Percentiles rank a stretch among this genome's conserved stretches.
Conservation (phyloP, 1,140 invertebrate species). For the Drosophila quadrilineata region DNA sequence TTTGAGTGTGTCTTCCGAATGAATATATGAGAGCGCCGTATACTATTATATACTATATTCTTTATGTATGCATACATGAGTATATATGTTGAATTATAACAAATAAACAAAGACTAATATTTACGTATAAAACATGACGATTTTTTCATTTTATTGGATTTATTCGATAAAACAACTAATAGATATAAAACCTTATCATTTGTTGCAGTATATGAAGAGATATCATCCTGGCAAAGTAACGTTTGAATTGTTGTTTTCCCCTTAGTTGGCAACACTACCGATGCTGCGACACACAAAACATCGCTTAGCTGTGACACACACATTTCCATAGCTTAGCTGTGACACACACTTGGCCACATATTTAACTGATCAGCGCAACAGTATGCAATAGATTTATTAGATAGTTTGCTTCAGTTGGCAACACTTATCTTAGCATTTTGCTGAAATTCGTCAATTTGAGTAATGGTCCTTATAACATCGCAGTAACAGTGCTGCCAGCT, state of each 20-base stretch:
- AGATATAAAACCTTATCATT: too few species aligned
- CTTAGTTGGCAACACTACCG: background rate
- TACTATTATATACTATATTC: conserved; percentile 41
- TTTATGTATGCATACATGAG: too few species aligned
- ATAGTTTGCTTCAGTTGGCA: too few species aligned
- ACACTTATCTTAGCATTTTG: too few species aligned
- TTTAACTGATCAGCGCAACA: background rate
- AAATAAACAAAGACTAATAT: conserved; percentile 23
- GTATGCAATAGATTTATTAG: background rate
- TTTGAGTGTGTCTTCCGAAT: conserved; percentile 26
- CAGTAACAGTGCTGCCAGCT: too few species aligned
- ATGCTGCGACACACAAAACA: background rate
- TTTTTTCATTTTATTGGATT: too few species aligned
- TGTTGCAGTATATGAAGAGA: too few species aligned
- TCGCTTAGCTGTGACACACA: background rate
- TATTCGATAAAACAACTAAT: too few species aligned
- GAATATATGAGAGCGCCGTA: conserved; percentile 19
- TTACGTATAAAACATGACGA: background rate
- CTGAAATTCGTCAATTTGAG: too few species aligned
- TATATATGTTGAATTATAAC: conserved; percentile 40
- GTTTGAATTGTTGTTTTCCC: too few species aligned
- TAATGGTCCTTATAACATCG: too few species aligned
- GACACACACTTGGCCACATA: background rate
- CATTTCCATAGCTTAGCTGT: background rate
- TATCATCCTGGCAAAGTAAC: too few species aligned